Conservation (phyloP, 2,888 invertebrate genomes). For the Torymus tubicola region DNA sequence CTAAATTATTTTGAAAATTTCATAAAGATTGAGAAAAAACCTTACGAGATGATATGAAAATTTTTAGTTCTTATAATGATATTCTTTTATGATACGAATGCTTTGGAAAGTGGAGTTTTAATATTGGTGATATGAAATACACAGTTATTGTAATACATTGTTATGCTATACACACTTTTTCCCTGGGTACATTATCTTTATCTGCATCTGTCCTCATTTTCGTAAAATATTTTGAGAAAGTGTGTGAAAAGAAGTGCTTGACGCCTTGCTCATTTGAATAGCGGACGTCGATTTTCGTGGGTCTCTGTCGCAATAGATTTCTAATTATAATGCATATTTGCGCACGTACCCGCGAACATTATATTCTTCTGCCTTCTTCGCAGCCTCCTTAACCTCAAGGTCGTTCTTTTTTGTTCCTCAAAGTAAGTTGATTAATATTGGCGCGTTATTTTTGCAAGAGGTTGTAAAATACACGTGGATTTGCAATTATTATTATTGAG, state of each 20-base stretch:
- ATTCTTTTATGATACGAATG: too few relatives aligned
- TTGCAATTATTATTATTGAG: conserved; percentile 5
- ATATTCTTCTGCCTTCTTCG: neutral
- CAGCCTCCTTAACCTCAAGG: too few relatives aligned
- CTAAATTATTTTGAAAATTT: too few relatives aligned
- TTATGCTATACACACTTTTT: too few relatives aligned
- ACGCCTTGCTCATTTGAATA: neutral
- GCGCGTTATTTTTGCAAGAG: conserved; percentile 10
- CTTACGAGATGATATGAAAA: too few relatives aligned
- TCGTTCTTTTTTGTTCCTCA: neutral
- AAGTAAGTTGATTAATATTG: neutral
- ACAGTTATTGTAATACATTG: too few relatives aligned
- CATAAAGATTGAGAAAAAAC: too few relatives aligned
- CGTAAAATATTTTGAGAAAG: conserved; percentile 38
- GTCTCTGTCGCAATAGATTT: neutral
- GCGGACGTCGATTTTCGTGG: conserved; percentile 12
- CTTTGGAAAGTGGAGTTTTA: too few relatives aligned
- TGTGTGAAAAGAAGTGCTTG: neutral
- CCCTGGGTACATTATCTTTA: too few relatives aligned
- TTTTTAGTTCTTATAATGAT: too few relatives aligned
- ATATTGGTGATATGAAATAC: too few relatives aligned
- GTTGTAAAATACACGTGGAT: neutral
- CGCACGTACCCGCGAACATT: neutral
- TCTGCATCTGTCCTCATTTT: neutral
- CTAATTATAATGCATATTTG: conserved; percentile 25